Conservation (phyloP, 2,797 vertebrate species). For the Tenualosa ilisha region DNA sequence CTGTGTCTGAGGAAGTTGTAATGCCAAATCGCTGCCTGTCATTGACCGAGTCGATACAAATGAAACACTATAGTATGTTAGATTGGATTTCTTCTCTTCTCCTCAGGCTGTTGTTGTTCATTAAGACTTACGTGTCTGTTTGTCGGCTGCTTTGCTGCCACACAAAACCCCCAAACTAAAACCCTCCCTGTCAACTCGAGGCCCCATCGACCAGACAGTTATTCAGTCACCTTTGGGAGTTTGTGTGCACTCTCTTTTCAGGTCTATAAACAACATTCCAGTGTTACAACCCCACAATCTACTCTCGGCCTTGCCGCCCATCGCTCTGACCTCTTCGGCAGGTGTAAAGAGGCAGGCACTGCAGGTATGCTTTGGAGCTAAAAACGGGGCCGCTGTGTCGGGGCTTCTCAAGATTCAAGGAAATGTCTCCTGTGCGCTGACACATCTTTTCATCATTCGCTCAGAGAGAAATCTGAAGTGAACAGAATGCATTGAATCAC, state of each 20-base stretch:
- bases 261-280: conserved; percentile 42
- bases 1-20: too few relatives aligned
- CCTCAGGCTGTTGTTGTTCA: not conserved
- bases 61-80: not conserved
- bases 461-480: conserved; percentile 31
- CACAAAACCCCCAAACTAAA: not conserved
- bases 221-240: conserved; percentile 28
- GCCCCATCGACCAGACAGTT: conserved; percentile 19
- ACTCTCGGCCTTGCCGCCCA: not conserved
- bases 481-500: not conserved
- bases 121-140: not conserved
- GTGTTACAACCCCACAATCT: conserved; percentile 32
- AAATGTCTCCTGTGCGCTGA: conserved; percentile 1
- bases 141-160: not conserved
- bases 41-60: too few relatives aligned
- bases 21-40: too few relatives aligned
- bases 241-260: conserved; percentile 40
- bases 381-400: not conserved
- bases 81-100: not conserved
- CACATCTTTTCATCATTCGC: conserved; percentile 37
- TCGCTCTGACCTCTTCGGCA: not conserved
- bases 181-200: not conserved
- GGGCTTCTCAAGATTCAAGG: not conserved
- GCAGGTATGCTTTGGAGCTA: too few relatives aligned
- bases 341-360: not conserved